Evolutionary conservation across 2,888 invertebrate species (phyloP), one percentile per base, ranked within the genome.

Genomic region (Clitarchus hookeri): DNA sequence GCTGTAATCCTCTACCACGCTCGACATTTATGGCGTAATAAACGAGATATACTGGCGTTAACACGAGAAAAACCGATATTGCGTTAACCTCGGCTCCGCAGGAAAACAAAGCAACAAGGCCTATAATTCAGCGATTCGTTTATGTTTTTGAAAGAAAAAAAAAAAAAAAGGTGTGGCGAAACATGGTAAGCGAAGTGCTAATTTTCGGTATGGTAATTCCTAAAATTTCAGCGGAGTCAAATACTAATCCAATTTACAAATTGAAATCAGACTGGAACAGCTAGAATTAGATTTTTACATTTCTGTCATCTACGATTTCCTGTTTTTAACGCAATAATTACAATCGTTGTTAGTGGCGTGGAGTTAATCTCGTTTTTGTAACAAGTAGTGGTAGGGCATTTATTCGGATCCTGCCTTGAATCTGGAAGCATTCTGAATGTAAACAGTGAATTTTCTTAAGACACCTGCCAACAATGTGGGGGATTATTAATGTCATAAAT

Each of bases 11-110:
- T 65, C 65, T 23, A n/a, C 65, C n/a, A 8, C n/a, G 65, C 65
- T 65, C 65, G 65, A 65, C 65, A n/a, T 65, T 65, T 65, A 65
- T 65, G 65, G 65, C 65, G 65, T n/a, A 65, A 65, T 65, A 65
- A 65, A 65, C 65, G n/a, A 65, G 65, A 65, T n/a, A n/a, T 65
- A 65, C 23, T 6, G 65, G 65, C n/a, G 23, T n/a, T 65, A 65
- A 65, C 65, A 65, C 65, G 65, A n/a, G 65, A 65, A 65, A 65
- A 65, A 65, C 65, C 65, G 65, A 65, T 65, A 65, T 65, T 65
- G 65, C 65, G 65, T 65, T 65, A 65, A 65, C 65, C 65, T 65
- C 65, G 65, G 23, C 65, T 23, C n/a, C 23, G 65, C 65, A n/a
- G 65, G 65, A 65, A 65, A 65, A 65, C 16, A 65, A 65, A 65